phyloP scores from a whole-genome alignment of 37 sponge, comb jelly and placozoan species.

The Halichondria panicea region DNA sequence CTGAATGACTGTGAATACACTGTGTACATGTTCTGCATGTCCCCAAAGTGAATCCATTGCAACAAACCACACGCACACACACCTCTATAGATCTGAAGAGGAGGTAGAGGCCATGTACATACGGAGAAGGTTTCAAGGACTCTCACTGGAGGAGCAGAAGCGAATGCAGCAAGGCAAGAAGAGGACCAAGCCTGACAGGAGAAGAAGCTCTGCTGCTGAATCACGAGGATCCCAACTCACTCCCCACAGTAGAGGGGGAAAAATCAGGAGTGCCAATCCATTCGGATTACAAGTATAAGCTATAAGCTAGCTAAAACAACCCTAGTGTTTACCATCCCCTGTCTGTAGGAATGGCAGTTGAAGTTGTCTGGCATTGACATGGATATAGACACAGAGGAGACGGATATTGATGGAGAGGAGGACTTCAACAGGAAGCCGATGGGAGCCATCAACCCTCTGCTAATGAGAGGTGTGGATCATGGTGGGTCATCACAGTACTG shows the following conservation, averaged over 20 bases:
- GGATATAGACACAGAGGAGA: conserved; percentile 4
- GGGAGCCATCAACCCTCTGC: conserved; percentile 24
- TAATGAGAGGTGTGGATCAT: background rate
- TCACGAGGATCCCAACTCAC: background rate
- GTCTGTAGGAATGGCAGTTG: conserved; percentile 38
- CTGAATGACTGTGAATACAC: background rate
- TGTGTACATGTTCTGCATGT: background rate
- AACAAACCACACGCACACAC: no score
- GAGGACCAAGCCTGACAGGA: background rate
- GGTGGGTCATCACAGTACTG: no score
- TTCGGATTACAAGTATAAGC: conserved; percentile 26
- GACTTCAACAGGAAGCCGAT: background rate
- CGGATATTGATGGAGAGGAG: conserved; percentile 11
- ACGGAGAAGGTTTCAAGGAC: conserved; percentile 30
- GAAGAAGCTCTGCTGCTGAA: conserved; percentile 1
- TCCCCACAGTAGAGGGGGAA: background rate
- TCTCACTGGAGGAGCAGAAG: conserved; percentile 37
- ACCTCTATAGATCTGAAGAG: no score
- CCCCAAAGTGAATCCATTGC: no score
- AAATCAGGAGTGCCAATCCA: conserved; percentile 3
- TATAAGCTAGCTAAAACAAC: background rate
- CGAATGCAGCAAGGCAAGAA: conserved; percentile 2
- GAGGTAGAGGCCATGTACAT: conserved; percentile 26
- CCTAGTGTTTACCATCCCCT: background rate
- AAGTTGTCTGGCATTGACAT: conserved; percentile 19